Conservation (phyloP, 2,113 vertebrate genomes). For the Alectura lathami region DNA sequence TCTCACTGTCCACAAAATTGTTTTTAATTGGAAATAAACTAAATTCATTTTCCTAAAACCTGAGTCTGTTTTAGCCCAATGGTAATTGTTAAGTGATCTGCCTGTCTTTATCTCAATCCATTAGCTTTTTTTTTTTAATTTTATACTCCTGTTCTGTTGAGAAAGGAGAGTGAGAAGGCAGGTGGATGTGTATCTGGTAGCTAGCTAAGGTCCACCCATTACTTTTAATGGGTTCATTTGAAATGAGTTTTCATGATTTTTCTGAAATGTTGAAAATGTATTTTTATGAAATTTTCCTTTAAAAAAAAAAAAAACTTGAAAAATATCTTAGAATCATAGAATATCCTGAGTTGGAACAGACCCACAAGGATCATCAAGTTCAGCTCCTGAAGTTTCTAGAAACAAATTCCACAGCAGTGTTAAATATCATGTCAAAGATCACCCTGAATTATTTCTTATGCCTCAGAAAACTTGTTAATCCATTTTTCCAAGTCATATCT, state of each 20-base stretch:
- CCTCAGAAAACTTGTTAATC: not conserved
- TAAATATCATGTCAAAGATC: not conserved
- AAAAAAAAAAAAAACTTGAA: not conserved
- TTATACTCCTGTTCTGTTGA: not conserved
- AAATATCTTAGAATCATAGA: too few species aligned
- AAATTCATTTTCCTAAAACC: not conserved
- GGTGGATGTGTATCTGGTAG: not conserved
- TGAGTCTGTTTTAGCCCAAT: not conserved
- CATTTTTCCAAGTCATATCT: not conserved
- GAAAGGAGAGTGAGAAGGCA: not conserved
- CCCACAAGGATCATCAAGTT: too few species aligned
- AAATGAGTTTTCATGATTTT: not conserved
- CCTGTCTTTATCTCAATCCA: too few species aligned
- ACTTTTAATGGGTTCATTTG: not conserved
- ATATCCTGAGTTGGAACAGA: too few species aligned
- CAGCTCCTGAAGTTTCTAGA: not conserved
- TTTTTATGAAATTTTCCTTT: not conserved
- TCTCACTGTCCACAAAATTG: not conserved
- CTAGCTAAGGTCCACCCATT: not conserved
- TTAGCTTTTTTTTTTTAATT: not conserved
- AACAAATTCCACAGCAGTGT: not conserved
- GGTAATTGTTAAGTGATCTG: not conserved
- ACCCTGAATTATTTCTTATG: not conserved
- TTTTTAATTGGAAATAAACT: not conserved
- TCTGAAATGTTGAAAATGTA: not conserved